Percentiles rank a stretch among this genome's conserved stretches.
phyloP scores from a whole-genome alignment of 2,113 vertebrate genomes.

The Microtus pennsylvanicus region DNA sequence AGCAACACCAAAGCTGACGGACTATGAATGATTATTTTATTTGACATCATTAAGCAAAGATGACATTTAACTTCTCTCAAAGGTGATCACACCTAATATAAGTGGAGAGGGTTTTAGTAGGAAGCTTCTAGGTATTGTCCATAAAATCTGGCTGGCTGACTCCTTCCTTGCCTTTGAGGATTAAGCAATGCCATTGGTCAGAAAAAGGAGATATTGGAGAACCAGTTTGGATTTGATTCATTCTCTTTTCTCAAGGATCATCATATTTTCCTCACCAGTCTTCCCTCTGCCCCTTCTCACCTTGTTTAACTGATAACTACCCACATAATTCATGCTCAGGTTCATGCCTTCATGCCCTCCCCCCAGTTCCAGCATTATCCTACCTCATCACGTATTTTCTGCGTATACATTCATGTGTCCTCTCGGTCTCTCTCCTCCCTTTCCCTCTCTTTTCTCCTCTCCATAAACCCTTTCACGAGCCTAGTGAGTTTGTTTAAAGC shows the following conservation, averaged over 20 bases:
- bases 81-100: constrained; percentile 69
- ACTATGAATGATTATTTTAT: constrained; percentile 69
- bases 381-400: not conserved
- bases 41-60: constrained; percentile 67
- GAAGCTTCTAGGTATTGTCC: not conserved
- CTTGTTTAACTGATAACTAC: too few relatives aligned
- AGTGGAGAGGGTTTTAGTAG: constrained; percentile 33
- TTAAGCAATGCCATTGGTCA: constrained; percentile 4
- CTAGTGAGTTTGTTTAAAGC: not conserved
- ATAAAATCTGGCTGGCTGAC: not conserved
- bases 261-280: too few relatives aligned
- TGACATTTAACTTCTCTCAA: constrained; percentile 63
- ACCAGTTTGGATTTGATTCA: not conserved
- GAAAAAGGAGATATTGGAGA: not conserved
- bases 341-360: not conserved
- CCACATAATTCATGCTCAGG: not conserved
- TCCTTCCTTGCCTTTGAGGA: not conserved
- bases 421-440: not conserved
- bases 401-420: constrained; percentile 1
- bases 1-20: constrained; percentile 61
- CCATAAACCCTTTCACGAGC: not conserved
- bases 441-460: not conserved
- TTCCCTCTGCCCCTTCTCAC: not conserved
- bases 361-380: not conserved
- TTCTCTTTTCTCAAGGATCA: not conserved